These are phyloP conservation scores for Megaceryle maxima DNA, from an alignment of 2,113 vertebrate species.

Conservation along the genomic window DNA sequence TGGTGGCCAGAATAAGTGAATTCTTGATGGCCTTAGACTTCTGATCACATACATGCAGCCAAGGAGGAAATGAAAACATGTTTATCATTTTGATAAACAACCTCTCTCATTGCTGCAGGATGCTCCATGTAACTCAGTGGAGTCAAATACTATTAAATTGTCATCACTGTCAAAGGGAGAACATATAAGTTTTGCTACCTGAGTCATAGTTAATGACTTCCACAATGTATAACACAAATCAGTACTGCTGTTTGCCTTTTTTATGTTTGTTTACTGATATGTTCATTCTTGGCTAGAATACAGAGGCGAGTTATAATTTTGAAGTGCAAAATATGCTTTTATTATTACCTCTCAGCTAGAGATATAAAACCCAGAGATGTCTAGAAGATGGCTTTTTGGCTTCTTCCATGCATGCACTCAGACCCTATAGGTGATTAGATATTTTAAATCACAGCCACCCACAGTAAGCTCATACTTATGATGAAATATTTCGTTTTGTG, in stretches of 20 bases:
- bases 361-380: slow-evolving; percentile 52
- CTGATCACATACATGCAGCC: slow-evolving; percentile 72
- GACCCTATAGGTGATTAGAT: slow-evolving; percentile 15
- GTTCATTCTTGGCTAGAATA: slow-evolving; percentile 32
- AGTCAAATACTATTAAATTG: slow-evolving; percentile 81
- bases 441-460: slow-evolving; percentile 47
- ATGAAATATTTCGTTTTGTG: neutral
- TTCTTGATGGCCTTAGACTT: slow-evolving; percentile 74
- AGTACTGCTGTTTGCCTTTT: slow-evolving; percentile 58
- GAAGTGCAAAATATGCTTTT: slow-evolving; percentile 71
- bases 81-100: slow-evolving; percentile 84
- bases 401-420: neutral
- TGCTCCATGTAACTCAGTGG: slow-evolving; percentile 62
- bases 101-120: slow-evolving; percentile 69
- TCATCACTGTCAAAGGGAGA: slow-evolving; percentile 75
- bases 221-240: slow-evolving; percentile 70
- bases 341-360: slow-evolving; percentile 65
- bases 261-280: slow-evolving; percentile 66
- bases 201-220: slow-evolving; percentile 74
- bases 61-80: slow-evolving; percentile 74
- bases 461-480: neutral
- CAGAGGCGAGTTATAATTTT: slow-evolving; percentile 51
- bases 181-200: slow-evolving; percentile 72
- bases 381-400: slow-evolving; percentile 42
- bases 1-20: slow-evolving; percentile 77